phyloP scores from a whole-genome alignment of 2,888 invertebrate species.

The Aphodius sticticus region DNA sequence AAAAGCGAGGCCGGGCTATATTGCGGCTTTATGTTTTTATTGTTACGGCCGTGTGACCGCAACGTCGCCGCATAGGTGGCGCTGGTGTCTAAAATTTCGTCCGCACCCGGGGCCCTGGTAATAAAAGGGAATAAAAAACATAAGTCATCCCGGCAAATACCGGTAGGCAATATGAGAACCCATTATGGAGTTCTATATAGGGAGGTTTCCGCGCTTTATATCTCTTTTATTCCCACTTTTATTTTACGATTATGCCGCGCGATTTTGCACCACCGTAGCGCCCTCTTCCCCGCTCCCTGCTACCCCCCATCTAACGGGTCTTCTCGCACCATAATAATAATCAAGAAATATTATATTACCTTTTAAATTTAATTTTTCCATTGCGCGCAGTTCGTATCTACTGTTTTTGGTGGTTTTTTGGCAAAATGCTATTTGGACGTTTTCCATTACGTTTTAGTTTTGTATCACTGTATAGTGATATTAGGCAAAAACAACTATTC shows the following conservation, averaged over 20 bases:
- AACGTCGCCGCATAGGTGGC: constrained; percentile 9
- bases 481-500: no score
- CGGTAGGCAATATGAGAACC: constrained; percentile 50
- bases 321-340: constrained; percentile 53
- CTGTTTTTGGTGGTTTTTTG: constrained; percentile 14
- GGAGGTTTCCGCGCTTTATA: constrained; percentile 54
- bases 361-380: constrained; percentile 55
- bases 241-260: constrained; percentile 56
- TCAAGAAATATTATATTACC: constrained; percentile 54
- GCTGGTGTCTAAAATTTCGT: constrained; percentile 6
- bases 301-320: neutral
- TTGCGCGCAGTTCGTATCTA: constrained; percentile 29
- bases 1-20: neutral
- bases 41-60: constrained; percentile 16
- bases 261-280: neutral
- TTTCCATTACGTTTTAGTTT: neutral
- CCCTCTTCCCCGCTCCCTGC: neutral
- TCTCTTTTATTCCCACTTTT: constrained; percentile 56
- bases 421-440: neutral
- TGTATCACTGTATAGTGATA: no score
- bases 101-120: constrained; percentile 18
- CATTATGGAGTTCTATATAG: constrained; percentile 52
- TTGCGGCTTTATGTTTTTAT: constrained; percentile 21
- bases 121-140: constrained; percentile 46
- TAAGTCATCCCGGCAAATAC: constrained; percentile 50